Evolutionary conservation across 2,113 vertebrate species (phyloP).

Genomic region (Epinephelus cyanopodus): DNA sequence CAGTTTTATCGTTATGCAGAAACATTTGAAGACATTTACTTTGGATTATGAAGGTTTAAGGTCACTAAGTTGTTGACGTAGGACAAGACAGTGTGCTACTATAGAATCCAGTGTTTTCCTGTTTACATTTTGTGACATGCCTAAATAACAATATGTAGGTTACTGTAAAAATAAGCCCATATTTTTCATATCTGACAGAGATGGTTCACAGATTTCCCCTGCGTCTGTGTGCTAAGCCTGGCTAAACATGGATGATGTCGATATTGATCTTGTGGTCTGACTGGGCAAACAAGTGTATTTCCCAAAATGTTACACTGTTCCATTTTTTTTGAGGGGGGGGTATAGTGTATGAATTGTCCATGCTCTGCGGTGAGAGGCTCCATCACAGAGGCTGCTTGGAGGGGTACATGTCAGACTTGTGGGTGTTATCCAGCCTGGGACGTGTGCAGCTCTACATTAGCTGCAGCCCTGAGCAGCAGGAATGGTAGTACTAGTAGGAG

Average conservation of each 20-base stretch:
- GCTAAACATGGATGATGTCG: slow-evolving; percentile 14
- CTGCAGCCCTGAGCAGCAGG: background rate
- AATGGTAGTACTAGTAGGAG: too few species aligned
- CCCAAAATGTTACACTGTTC: background rate
- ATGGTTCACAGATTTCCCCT: background rate
- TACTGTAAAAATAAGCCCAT: background rate
- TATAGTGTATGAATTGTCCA: background rate
- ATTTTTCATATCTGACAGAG: background rate
- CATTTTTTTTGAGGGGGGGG: background rate
- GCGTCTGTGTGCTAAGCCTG: background rate
- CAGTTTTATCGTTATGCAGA: background rate
- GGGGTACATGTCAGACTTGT: background rate
- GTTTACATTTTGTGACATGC: background rate
- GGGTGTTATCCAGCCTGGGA: background rate
- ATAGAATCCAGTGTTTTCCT: background rate
- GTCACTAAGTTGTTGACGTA: background rate
- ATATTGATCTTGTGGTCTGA: slow-evolving; percentile 15
- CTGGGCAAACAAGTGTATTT: slow-evolving; percentile 12
- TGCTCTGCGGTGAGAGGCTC: slow-evolving; percentile 1
- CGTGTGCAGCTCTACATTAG: background rate
- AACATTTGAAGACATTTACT: background rate
- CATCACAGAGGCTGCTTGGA: background rate
- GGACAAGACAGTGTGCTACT: background rate
- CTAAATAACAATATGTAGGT: background rate
- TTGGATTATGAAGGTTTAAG: background rate